Percentiles rank a stretch among this genome's conserved stretches.
phyloP scores from a whole-genome alignment of 2,113 vertebrate genomes.

The Crypturellus undulatus region DNA sequence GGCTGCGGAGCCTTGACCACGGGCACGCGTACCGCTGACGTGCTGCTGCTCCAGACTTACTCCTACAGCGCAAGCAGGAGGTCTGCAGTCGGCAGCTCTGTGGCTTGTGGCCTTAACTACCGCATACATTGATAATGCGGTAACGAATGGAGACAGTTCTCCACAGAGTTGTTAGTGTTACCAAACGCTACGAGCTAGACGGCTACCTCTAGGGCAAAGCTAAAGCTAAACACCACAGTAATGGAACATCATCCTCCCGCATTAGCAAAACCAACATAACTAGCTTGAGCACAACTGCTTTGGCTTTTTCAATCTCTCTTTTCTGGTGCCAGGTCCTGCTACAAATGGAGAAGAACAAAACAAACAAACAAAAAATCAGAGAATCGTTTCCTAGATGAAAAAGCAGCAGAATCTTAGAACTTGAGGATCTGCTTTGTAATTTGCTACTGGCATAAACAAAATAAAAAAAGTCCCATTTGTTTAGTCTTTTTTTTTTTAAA shows the following conservation, averaged over 20 bases:
- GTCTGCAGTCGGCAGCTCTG: background rate
- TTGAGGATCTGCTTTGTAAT: conserved; percentile 36
- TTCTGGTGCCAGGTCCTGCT: conserved; percentile 51
- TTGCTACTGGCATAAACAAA: conserved; percentile 60
- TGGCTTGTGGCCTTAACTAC: background rate
- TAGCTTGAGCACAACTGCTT: conserved; percentile 38
- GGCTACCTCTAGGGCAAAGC: background rate
- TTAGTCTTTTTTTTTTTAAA: conserved; percentile 16
- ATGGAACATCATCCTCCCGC: conserved; percentile 64
- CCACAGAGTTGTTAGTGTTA: accelerated
- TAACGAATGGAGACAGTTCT: background rate
- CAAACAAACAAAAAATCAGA: background rate
- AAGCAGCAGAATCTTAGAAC: conserved; percentile 31
- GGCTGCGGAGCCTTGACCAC: background rate
- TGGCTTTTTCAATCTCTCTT: conserved; percentile 16
- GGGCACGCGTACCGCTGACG: accelerated
- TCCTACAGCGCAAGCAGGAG: accelerated
- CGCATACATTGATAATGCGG: accelerated
- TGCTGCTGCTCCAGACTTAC: accelerated
- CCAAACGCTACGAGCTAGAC: background rate
- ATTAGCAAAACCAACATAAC: conserved; percentile 39
- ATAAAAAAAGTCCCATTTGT: conserved; percentile 17
- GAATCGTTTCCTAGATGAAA: background rate
- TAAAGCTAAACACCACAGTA: background rate
- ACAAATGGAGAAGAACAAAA: background rate